Evolutionary conservation across 1,140 invertebrate genomes (phyloP).

Genomic region (Dufourea novaeangliae): DNA sequence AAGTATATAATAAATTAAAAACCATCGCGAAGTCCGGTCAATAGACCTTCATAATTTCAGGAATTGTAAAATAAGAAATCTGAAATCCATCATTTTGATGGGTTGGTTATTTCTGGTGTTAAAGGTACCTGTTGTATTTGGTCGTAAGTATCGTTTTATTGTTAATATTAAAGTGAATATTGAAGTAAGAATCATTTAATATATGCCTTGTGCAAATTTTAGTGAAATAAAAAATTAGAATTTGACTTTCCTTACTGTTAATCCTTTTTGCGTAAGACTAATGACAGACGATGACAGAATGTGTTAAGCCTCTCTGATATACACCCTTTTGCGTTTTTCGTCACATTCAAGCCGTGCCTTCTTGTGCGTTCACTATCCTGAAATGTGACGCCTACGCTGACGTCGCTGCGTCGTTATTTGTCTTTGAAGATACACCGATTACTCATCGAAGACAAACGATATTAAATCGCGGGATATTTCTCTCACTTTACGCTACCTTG

Average conservation of each 20-base stretch:
- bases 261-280: constrained; percentile 33
- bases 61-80: too few relatives aligned
- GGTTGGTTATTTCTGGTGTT: too few relatives aligned
- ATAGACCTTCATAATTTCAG: too few relatives aligned
- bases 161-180: too few relatives aligned
- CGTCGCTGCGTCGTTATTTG: constrained; percentile 34
- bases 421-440: constrained; percentile 45
- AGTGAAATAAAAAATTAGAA: too few relatives aligned
- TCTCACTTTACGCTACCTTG: constrained; percentile 5
- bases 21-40: too few relatives aligned
- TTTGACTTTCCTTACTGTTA: background rate
- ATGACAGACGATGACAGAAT: constrained; percentile 57
- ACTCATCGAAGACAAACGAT: constrained; percentile 45
- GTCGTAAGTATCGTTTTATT: too few relatives aligned
- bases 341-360: background rate
- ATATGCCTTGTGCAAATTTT: too few relatives aligned
- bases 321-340: constrained; percentile 34
- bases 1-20: too few relatives aligned
- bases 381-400: constrained; percentile 30
- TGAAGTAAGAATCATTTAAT: too few relatives aligned
- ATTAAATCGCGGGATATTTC: constrained; percentile 27
- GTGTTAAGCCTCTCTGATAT: constrained; percentile 51
- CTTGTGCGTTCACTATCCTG: constrained; percentile 4
- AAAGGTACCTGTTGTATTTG: too few relatives aligned
- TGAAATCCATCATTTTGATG: too few relatives aligned